Base-by-base conservation (phyloP, 1,140 invertebrate genomes). In the Hylyphantes graminicola region DNA sequence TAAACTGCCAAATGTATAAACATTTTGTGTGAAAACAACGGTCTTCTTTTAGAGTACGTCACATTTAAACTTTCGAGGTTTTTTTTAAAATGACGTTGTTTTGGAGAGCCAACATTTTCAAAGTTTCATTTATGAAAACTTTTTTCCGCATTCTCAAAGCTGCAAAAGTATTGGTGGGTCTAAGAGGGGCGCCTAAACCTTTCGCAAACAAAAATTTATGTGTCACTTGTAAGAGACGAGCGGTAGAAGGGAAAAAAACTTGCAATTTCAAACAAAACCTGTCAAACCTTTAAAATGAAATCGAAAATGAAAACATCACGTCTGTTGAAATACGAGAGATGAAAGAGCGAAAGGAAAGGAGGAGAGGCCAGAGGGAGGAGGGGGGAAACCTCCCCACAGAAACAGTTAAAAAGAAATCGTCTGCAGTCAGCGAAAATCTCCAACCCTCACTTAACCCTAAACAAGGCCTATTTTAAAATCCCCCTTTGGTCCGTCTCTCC, bases 391-490 rank as follows among this genome's bases (percentile, higher is more conserved):
- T 2, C 35, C 35, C 35, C 35, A 35, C 35, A 35, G 35, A 35
- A 35, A 35, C 35, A 35, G 35, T 35, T 35, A 35, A 61, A 81
- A 81, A n/a, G n/a, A 81, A 81, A 59, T 48, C 13, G 50, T 13
- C 55, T 7, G 13, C 55, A 78, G 67, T 81, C 79, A 81, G 79
- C 79, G 68, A 81, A 81, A 81, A 73, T 35, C 54, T 35, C 67
- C 79, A n/a, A 63, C 64, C 79, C 79, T 48, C 64, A 73, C 79
- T 81, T 81, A 81, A 81, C 79, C 79, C 79, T 81, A 81, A 81
- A 81, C 79, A 73, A 81, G 79, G 67, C 79, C 79, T 81, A 81
- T 81, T 81, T 81, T 81, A 81, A 81, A 81, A 73, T 81, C 64
- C 79, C 79, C 74, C 35, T 35, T 35, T 35, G 35, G 35, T 35